Conservation (phyloP, 1,140 invertebrate genomes). For the Bacillus rossius region DNA sequence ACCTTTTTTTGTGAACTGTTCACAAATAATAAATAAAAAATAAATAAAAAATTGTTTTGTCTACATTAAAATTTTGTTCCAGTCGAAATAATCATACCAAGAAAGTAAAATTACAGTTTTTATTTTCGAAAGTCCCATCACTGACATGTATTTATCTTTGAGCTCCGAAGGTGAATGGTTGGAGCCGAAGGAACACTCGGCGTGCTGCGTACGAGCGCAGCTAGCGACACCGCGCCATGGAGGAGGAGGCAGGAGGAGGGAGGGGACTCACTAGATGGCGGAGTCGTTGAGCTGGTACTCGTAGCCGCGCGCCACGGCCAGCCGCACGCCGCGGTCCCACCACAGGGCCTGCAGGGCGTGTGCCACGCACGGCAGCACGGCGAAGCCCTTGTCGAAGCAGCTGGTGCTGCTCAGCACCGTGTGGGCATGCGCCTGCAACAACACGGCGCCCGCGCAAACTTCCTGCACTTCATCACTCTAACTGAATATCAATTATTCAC, state of each 20-base stretch:
- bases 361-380: constrained; percentile 43
- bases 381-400: constrained; percentile 48
- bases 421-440: constrained; percentile 43
- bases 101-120: neutral
- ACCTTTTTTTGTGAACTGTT: no score
- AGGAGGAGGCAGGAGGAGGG: constrained; percentile 24
- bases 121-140: neutral
- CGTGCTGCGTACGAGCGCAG: no score
- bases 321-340: constrained; percentile 53
- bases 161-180: no score
- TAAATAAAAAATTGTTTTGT: no score
- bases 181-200: no score
- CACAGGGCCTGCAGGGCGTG: constrained; percentile 48
- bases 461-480: no score
- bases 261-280: constrained; percentile 56
- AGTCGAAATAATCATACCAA: neutral
- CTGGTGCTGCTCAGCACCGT: constrained; percentile 42
- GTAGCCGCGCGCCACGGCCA: constrained; percentile 57
- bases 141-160: no score
- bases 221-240: no score
- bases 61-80: no score
- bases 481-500: no score
- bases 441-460: no score
- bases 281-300: constrained; percentile 76
- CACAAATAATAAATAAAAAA: no score